Evolutionary conservation across 2,113 vertebrate genomes (phyloP), one percentile per base, ranked within the genome.

Genomic region (Paradisaea rubra): DNA sequence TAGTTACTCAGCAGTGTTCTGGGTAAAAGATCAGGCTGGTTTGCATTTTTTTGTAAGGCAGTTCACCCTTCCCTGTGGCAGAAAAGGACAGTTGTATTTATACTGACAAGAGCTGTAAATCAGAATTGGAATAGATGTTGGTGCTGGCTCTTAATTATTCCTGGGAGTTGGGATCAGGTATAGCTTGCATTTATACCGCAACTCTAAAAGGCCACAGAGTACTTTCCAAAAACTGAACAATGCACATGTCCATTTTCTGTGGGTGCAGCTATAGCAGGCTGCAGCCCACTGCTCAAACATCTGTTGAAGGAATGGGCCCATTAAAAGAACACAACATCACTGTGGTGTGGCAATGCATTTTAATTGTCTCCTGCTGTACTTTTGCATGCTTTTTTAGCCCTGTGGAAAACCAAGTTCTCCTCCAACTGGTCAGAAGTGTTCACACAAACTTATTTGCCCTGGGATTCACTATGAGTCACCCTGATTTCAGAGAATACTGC

Each of bases 221-320:
- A 53, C 64, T 86, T 95, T 93, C 91, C 93, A 93, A 95, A 86
- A 86, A 15, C 41, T 65, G 90, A 94, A 96, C 94, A 96, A 94
- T 72, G 44, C 81, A 54, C 3, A 0, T 1, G 61, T 88, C 93
- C 61, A 0, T 90, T 95, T 97, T 91, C 86, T 64, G 63, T 88
- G 93, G 44, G 69, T 88, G 89, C 72, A 81, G 79, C 82, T 78
- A 22, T 23, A 78, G 85, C 11, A 78, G 71, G 64, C 72, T 94
- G 93, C 87, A 94, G 88, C 87, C 88, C 87, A 81, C 81, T 94
- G 87, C 96, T 95, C 76, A 65, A 86, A 88, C 94, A 95, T 91
- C 93, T 95, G 90, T 71, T 95, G 53, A 84, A 92, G 94, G 61
- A 96, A 84, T 60, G 72, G 69, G 61, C 65, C 95, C 86, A 81